Evolutionary conservation across 2,113 vertebrate genomes (phyloP), one percentile per base, ranked within the genome.

Genomic region (Brachyhypopomus occidentalis): DNA sequence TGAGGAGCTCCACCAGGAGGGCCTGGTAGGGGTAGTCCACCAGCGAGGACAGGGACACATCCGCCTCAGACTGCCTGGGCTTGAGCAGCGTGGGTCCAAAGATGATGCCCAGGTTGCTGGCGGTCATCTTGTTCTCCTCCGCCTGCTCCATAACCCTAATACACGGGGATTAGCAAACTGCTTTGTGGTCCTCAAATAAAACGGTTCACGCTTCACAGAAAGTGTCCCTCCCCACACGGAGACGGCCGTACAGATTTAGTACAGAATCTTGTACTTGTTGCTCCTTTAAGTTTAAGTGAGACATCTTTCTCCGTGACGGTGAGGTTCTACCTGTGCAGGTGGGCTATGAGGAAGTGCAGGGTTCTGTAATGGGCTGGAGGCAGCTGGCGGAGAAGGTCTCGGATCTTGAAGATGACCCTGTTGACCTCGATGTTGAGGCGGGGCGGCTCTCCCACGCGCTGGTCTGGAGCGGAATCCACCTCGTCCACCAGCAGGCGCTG

Each of bases 121-220:
- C 95, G 0, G 95, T 96, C 98, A 99, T 99, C 89, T 98, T 99
- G 88, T 99, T 99, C 93, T 99, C 96, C 84, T 97, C 96, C 0
- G 93, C 94, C 63, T 96, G 94, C 77, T 97, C 94, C 0, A 93
- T 91, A 52, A 99, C 97, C 88, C 98, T 99, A 90, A 7, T 5
- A 70, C 11, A 63, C 58, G 25, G 14, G 58, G 41, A 41, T 41
- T 6, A 41, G 9, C 5, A 41, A 41, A 41, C 9, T 41, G 41
- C 41, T 41, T 41, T 41, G 41, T 41, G 5, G 41, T 41, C 41
- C 41, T 41, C 30, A 30, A 30, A 30, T 30, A 30, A 30, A 30
- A 30, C 30, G 3, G 30, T 30, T 30, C 3, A 30, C 3, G 30
- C 30, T 30, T 30, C 41, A 41, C 12, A 52, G 45, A 52, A 9